Evolutionary conservation across 2,797 vertebrate genomes (phyloP).

Genomic region (Hydrolagus colliei): DNA sequence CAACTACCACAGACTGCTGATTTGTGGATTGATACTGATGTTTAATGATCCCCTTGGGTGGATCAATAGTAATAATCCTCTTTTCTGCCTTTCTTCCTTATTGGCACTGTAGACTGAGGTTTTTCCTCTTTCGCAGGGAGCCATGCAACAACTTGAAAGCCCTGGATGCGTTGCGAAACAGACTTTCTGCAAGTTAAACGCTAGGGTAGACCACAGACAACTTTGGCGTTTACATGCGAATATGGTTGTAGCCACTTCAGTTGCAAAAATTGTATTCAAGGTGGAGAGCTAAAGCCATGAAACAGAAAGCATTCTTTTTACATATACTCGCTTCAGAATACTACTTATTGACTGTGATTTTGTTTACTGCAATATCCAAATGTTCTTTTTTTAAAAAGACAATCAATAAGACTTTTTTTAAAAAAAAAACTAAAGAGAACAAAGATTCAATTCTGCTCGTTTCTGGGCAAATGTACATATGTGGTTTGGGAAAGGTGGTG

Average conservation of each 20-base stretch:
- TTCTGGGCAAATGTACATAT: not conserved
- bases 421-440: not conserved
- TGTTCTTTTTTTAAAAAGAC: not conserved
- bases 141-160: slow-evolving; percentile 10
- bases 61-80: slow-evolving; percentile 99
- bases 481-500: too few species aligned
- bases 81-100: slow-evolving; percentile 90
- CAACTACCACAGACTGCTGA: slow-evolving; percentile 82
- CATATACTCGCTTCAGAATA: not conserved
- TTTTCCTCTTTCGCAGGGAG: not conserved
- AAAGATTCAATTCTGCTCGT: not conserved
- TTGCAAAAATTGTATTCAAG: not conserved
- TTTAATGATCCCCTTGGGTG: slow-evolving; percentile 99
- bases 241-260: not conserved
- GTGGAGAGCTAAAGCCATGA: not conserved
- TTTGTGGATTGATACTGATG: slow-evolving; percentile 99
- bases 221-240: not conserved
- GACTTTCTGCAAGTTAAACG: slow-evolving; percentile 27
- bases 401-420: not conserved
- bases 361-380: not conserved
- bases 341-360: not conserved
- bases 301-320: not conserved
- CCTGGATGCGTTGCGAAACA: not conserved
- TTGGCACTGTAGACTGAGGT: slow-evolving; percentile 74
- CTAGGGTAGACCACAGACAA: slow-evolving; percentile 9